Percentiles rank a stretch among this genome's conserved stretches.
phyloP scores from a whole-genome alignment of 2,797 vertebrate species.

The Channallabes apus region DNA sequence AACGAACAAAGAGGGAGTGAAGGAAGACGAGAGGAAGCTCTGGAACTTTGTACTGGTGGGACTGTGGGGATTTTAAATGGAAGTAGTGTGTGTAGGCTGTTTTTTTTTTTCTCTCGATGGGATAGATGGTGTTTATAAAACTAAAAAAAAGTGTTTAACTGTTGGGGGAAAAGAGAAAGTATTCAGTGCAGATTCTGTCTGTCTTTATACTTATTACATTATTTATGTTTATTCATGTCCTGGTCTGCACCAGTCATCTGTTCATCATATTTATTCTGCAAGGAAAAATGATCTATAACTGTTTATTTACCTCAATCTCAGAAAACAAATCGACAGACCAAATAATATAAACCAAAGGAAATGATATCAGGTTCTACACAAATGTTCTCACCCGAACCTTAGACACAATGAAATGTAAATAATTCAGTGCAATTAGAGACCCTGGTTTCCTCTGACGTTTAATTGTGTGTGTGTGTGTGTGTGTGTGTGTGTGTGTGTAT shows the following conservation, averaged over 20 bases:
- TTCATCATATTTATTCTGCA: background rate
- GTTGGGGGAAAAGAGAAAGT: background rate
- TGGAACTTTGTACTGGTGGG: conserved; percentile 22
- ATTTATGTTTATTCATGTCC: background rate
- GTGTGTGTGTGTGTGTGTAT: background rate
- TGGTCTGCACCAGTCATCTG: background rate
- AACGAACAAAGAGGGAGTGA: conserved; percentile 88
- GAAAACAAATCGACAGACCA: background rate
- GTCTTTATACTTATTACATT: background rate
- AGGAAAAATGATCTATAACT: background rate
- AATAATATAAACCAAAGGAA: background rate
- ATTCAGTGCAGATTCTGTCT: background rate
- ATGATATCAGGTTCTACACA: background rate
- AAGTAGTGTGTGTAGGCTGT: conserved; percentile 4
- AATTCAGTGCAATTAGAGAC: conserved; percentile 10
- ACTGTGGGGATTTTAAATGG: conserved; percentile 41
- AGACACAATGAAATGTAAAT: background rate
- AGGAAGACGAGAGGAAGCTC: conserved; percentile 66
- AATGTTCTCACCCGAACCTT: background rate
- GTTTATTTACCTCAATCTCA: background rate
- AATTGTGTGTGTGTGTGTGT: background rate
- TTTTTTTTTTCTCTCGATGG: background rate
- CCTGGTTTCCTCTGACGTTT: background rate
- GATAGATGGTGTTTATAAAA: conserved; percentile 13
- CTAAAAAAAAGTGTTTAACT: background rate